A percentile compares a stretch with the other conserved stretches of the same genome.
Conservation (phyloP, 1,140 invertebrate species). For the Heliothis virescens region DNA sequence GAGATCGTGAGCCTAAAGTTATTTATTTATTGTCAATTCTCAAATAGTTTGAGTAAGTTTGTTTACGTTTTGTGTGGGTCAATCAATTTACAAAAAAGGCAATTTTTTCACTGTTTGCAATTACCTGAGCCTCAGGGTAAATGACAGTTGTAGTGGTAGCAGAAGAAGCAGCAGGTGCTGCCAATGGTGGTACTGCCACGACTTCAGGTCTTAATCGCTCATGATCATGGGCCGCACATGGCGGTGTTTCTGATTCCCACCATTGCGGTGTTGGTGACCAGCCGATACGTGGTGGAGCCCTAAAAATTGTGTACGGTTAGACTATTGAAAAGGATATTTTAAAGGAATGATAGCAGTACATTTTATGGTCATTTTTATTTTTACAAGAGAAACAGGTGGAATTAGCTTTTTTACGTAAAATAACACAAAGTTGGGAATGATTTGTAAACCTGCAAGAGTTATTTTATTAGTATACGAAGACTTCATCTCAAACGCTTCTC, state of each 20-base stretch:
- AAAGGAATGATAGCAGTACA: too few relatives aligned
- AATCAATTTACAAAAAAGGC: constrained; percentile 3
- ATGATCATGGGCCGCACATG: constrained; percentile 95
- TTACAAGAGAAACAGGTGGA: too few relatives aligned
- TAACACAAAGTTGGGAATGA: neutral
- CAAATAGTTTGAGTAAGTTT: neutral
- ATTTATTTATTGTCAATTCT: neutral
- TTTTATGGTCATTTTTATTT: too few relatives aligned
- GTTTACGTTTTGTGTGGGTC: too few relatives aligned
- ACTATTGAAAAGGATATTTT: too few relatives aligned
- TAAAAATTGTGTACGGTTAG: constrained; percentile 54
- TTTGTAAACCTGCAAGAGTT: too few relatives aligned
- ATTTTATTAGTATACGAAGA: too few relatives aligned
- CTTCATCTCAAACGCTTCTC: neutral
- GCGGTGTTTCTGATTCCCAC: constrained; percentile 84
- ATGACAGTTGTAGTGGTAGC: constrained; percentile 94
- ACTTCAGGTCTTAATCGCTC: constrained; percentile 93
- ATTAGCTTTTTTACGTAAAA: neutral
- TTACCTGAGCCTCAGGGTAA: constrained; percentile 95
- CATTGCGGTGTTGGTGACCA: constrained; percentile 83
- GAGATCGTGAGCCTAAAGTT: neutral
- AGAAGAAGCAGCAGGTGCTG: constrained; percentile 93
- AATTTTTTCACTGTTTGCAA: neutral
- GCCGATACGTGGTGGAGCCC: constrained; percentile 81
- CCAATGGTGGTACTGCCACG: constrained; percentile 93